Evolutionary conservation across 1,140 invertebrate species (phyloP).

Genomic region (Heliconius hermathena): DNA sequence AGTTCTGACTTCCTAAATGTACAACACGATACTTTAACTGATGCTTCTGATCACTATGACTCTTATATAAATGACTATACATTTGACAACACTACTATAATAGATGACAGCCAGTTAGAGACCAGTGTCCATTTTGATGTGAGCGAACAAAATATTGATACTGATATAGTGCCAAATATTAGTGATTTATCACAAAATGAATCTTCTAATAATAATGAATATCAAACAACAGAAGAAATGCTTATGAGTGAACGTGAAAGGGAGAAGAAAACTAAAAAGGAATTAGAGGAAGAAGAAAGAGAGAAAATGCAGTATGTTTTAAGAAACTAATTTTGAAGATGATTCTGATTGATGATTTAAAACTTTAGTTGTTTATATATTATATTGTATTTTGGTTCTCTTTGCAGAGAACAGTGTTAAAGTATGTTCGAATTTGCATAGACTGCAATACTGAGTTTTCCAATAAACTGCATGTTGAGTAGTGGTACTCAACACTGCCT

Average conservation of each 20-base stretch:
- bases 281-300: slow-evolving; percentile 94
- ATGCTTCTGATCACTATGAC: slow-evolving; percentile 68
- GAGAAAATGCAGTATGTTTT: slow-evolving; percentile 94
- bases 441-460: too few species aligned
- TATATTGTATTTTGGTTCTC: too few species aligned
- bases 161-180: slow-evolving; percentile 55
- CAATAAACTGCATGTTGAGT: too few species aligned
- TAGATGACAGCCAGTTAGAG: slow-evolving; percentile 49
- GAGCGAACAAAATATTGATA: slow-evolving; percentile 50
- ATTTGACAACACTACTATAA: slow-evolving; percentile 55
- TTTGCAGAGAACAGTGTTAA: too few species aligned
- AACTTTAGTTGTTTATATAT: too few species aligned
- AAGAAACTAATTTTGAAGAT: not conserved
- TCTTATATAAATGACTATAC: slow-evolving; percentile 69
- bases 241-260: slow-evolving; percentile 83
- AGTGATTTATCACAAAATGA: slow-evolving; percentile 66
- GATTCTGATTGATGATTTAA: not conserved
- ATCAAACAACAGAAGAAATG: slow-evolving; percentile 67
- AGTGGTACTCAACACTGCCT: too few species aligned
- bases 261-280: slow-evolving; percentile 89
- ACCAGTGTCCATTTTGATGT: slow-evolving; percentile 44
- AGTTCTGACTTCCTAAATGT: slow-evolving; percentile 57
- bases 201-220: slow-evolving; percentile 53
- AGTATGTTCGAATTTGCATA: too few species aligned
- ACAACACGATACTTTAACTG: slow-evolving; percentile 59